phyloP scores from a whole-genome alignment of 2,888 invertebrate genomes.

The Gymnocheta viridis region DNA sequence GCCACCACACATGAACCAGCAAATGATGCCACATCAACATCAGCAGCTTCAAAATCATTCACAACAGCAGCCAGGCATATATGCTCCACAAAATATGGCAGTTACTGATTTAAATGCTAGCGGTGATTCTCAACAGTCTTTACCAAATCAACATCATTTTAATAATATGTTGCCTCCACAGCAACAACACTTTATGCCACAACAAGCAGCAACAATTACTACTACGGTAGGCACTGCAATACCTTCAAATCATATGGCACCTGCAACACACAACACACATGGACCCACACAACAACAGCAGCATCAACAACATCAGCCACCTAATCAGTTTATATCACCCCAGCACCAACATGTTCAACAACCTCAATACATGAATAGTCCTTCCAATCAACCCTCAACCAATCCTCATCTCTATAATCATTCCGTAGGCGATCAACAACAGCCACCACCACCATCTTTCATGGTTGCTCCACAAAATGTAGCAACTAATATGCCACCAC shows the following conservation, averaged over 20 bases:
- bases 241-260: conserved; percentile 61
- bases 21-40: conserved; percentile 64
- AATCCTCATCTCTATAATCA: conserved; percentile 54
- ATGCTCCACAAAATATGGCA: conserved; percentile 60
- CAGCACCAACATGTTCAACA: conserved; percentile 71
- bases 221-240: conserved; percentile 54
- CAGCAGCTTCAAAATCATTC: conserved; percentile 66
- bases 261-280: conserved; percentile 56
- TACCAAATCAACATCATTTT: conserved; percentile 72
- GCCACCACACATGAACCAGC: conserved; percentile 65
- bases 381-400: conserved; percentile 44
- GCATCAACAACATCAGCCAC: conserved; percentile 63
- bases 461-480: conserved; percentile 33
- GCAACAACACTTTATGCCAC: conserved; percentile 61
- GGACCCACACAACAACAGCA: conserved; percentile 47
- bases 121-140: conserved; percentile 68
- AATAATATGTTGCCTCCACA: conserved; percentile 68
- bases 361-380: conserved; percentile 51
- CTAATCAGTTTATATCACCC: conserved; percentile 69
- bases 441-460: conserved; percentile 44
- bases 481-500: conserved; percentile 25
- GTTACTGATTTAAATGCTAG: conserved; percentile 63
- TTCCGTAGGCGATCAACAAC: conserved; percentile 40
- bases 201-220: conserved; percentile 34
- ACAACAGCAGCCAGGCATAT: conserved; percentile 68